Evolutionary conservation across 2,797 vertebrate species (phyloP).

Genomic region (Molossus alvarezi): DNA sequence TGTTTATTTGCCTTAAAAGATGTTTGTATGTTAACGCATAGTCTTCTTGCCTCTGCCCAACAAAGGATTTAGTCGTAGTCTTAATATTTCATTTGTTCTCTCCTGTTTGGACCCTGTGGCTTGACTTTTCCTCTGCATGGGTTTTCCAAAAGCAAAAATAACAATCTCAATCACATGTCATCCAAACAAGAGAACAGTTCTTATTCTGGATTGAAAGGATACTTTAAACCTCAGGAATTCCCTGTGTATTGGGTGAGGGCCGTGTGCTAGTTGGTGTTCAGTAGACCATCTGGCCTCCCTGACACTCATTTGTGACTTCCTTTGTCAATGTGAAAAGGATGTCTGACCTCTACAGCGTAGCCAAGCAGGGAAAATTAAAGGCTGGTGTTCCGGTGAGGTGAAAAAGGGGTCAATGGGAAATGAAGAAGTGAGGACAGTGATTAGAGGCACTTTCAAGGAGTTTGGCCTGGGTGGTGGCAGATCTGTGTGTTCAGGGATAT

Average conservation of each 20-base stretch:
- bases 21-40: neutral
- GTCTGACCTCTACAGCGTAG: neutral
- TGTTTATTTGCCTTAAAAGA: neutral
- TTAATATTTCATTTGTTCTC: neutral
- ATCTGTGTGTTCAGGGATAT: neutral
- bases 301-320: neutral
- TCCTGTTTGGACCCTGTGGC: neutral
- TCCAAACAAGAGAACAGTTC: neutral
- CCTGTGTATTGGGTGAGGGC: neutral
- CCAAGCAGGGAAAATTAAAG: neutral
- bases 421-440: neutral
- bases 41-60: neutral
- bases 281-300: neutral
- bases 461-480: neutral
- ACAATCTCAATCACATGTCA: neutral
- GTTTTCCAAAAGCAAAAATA: constrained; percentile 54
- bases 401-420: neutral
- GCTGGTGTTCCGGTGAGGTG: neutral
- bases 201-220: neutral
- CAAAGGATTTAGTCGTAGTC: neutral
- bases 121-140: neutral
- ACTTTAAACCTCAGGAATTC: neutral
- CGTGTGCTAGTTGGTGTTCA: neutral
- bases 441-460: neutral
- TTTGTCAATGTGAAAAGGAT: neutral